Evolutionary conservation across 2,888 invertebrate species (phyloP).

Genomic region (Campoplex nolae): DNA sequence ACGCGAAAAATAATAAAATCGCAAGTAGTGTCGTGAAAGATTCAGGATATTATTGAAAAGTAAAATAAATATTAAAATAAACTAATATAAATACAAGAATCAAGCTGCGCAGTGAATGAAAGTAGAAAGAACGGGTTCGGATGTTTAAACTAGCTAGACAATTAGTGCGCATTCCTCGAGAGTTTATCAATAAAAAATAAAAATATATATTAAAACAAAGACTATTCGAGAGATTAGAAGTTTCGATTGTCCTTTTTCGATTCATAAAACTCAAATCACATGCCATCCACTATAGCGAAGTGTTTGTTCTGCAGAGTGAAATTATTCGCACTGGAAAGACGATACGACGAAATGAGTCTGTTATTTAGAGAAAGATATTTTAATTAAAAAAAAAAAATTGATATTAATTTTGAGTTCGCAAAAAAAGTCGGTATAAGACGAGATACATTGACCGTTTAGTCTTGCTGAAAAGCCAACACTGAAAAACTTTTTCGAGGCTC

Average conservation of each 20-base stretch:
- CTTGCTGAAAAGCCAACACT: not conserved
- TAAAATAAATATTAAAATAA: constrained; percentile 6
- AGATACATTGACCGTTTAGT: constrained; percentile 5
- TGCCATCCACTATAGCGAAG: constrained; percentile 70
- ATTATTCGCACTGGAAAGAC: constrained; percentile 39
- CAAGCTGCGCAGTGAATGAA: constrained; percentile 43
- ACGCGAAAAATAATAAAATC: constrained; percentile 66
- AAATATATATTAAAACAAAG: constrained; percentile 34
- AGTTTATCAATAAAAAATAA: constrained; percentile 48
- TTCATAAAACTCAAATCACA: constrained; percentile 68
- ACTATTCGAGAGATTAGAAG: constrained; percentile 68
- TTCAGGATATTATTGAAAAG: constrained; percentile 65
- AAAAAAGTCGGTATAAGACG: constrained; percentile 66
- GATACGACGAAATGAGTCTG: constrained; percentile 15
- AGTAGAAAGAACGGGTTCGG: constrained; percentile 61
- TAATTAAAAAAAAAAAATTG: constrained; percentile 20
- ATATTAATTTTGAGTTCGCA: constrained; percentile 49
- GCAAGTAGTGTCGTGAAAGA: constrained; percentile 47
- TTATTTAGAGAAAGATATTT: constrained; percentile 34
- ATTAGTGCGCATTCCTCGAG: constrained; percentile 60
- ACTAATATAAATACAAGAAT: constrained; percentile 29
- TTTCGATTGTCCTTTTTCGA: constrained; percentile 61
- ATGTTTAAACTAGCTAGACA: constrained; percentile 59
- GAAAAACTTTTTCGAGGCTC: constrained; percentile 1
- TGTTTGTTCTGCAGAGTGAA: constrained; percentile 56